Evolutionary conservation across 2,888 invertebrate genomes (phyloP).

Genomic region (Phengaris alcon): DNA sequence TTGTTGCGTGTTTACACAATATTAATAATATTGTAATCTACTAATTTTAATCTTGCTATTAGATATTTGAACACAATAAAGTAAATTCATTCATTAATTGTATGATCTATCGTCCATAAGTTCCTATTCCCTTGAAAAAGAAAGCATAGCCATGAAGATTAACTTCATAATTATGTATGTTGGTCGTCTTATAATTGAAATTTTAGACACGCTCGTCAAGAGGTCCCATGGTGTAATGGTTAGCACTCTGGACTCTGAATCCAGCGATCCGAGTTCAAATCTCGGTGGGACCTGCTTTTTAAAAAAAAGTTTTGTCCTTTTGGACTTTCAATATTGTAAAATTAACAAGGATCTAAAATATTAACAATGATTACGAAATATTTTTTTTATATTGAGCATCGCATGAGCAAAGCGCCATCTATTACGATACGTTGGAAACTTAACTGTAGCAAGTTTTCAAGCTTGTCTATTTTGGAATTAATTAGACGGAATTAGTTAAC

Average conservation of each 20-base stretch:
- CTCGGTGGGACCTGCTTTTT: constrained; percentile 82
- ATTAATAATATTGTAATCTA: too few species aligned
- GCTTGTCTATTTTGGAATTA: neutral
- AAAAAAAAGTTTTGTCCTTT: neutral
- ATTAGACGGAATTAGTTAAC: neutral
- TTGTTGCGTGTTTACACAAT: too few species aligned
- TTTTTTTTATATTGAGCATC: neutral
- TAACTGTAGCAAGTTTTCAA: neutral
- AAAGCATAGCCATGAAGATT: neutral
- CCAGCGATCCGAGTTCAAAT: constrained; percentile 92
- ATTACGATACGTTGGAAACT: neutral
- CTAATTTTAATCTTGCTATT: too few species aligned
- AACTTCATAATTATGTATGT: neutral
- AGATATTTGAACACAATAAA: too few species aligned
- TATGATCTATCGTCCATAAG: too few species aligned
- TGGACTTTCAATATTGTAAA: neutral
- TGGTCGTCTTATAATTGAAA: neutral
- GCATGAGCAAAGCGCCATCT: neutral
- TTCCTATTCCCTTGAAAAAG: too few species aligned
- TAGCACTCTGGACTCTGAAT: constrained; percentile 83
- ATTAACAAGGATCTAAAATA: neutral
- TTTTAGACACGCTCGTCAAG: neutral
- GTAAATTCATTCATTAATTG: too few species aligned
- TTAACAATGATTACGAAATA: neutral
- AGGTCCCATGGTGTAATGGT: constrained; percentile 81